These are phyloP conservation scores for Drosophila sp. DNA, from an alignment of 1,140 invertebrate species.

Conservation along the genomic window DNA sequence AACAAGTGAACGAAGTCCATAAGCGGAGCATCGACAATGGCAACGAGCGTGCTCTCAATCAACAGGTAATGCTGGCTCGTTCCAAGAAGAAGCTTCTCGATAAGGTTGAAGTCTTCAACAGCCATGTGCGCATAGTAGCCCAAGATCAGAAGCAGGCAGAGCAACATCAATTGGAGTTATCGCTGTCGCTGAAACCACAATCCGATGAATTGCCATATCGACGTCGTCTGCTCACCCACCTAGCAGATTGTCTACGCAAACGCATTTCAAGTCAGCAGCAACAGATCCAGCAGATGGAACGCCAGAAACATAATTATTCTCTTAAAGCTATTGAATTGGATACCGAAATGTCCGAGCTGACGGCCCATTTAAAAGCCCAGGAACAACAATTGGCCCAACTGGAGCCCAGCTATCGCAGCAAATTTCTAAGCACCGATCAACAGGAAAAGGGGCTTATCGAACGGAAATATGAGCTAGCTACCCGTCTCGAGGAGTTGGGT, in stretches of 20 bases:
- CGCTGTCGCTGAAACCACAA: constrained; percentile 49
- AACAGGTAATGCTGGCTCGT: constrained; percentile 66
- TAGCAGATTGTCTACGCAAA: constrained; percentile 25
- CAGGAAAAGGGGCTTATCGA: constrained; percentile 27
- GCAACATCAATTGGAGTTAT: constrained; percentile 30
- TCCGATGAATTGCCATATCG: constrained; percentile 26
- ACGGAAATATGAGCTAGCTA: constrained; percentile 5
- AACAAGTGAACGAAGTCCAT: constrained; percentile 43
- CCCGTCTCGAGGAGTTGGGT: constrained; percentile 14
- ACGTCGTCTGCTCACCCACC: constrained; percentile 17
- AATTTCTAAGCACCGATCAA: constrained; percentile 9
- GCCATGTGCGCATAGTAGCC: constrained; percentile 40
- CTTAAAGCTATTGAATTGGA: constrained; percentile 27
- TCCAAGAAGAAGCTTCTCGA: constrained; percentile 67
- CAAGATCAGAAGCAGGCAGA: constrained; percentile 9
- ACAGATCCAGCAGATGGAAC: constrained; percentile 31
- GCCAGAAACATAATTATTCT: constrained; percentile 13
- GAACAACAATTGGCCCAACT: constrained; percentile 36
- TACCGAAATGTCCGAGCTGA: background rate
- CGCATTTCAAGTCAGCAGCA: constrained; percentile 10
- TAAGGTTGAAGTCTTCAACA: constrained; percentile 58
- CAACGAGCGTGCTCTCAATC: constrained; percentile 40
- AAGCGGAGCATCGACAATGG: constrained; percentile 47
- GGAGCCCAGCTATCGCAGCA: constrained; percentile 8
- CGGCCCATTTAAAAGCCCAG: background rate